A percentile compares a stretch with the other conserved stretches of the same genome.
phyloP scores from a whole-genome alignment of 2,888 invertebrate species.

The Catonia carolina region DNA sequence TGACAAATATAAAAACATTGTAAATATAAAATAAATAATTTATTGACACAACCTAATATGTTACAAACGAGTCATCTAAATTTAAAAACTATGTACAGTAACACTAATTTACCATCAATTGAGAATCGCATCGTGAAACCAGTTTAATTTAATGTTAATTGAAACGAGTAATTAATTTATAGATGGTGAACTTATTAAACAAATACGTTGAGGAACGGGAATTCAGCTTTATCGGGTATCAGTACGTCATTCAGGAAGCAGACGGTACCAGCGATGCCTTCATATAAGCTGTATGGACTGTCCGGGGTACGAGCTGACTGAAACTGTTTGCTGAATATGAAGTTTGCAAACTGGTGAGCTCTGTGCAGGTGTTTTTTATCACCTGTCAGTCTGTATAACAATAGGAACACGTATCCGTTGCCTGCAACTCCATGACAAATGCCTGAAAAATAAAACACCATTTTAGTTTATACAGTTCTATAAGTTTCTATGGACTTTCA shows the following conservation, averaged over 20 bases:
- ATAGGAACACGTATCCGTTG: constrained; percentile 71
- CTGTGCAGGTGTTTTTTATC: constrained; percentile 64
- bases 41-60: no score
- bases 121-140: no score
- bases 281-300: constrained; percentile 74
- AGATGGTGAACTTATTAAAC: not conserved
- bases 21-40: no score
- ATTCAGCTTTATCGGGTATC: constrained; percentile 64
- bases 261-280: constrained; percentile 79
- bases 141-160: no score
- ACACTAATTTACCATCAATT: no score
- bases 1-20: no score
- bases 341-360: constrained; percentile 68
- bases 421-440: constrained; percentile 85
- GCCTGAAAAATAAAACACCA: constrained; percentile 41
- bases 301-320: constrained; percentile 67
- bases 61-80: no score
- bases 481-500: no score
- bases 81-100: no score
- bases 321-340: constrained; percentile 61
- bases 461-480: not conserved
- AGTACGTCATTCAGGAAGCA: constrained; percentile 74
- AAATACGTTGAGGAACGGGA: constrained; percentile 77
- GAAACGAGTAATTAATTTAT: no score
- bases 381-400: constrained; percentile 66